Base-by-base conservation (phyloP, 2,797 vertebrate species). In the Poecilia gillii region DNA sequence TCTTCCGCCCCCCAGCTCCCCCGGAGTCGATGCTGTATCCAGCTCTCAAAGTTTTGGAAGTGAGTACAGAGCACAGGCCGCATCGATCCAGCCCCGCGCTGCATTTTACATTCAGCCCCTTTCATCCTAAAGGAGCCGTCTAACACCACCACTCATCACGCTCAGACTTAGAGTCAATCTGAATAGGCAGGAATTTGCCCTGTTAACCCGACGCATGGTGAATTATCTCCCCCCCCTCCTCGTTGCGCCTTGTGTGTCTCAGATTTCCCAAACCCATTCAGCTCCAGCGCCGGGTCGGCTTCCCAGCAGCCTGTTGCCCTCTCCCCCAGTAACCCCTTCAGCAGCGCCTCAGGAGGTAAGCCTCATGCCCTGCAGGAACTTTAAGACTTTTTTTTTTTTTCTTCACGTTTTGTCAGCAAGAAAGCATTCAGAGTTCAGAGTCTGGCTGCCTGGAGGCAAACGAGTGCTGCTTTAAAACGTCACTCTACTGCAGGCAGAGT, bases 291-390 rank as follows among this genome's bases (percentile, higher is more conserved):
- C 82, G 75, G 89, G 20, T 91, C 95, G 0, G 81, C 89, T 7
- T 83, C 95, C 83, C 96, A 96, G 87, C 93, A 91, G 86, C 91
- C 93, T 3, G 55, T 93, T 7, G 93, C 94, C 72, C 94, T 97
- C 86, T 96, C 97, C 89, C 96, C 96, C 83, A 97, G 97, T 87
- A 98, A 97, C 91, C 97, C 97, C 31, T 98, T 98, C 96, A 96
- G 96, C 92, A 94, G 94, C 87, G 85, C 95, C 77, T 90, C 93
- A 39, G 90, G 96, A 87, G 97, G 97, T 97, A 93, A 96, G 96
- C 84, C 68, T 78, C 79, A 3, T 53, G 68, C 46, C 72, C 25
- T 28, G 36, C 68, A 68, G 64, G 23, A 68, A 36, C 64, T 11
- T 41, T 68, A 5, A 68, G 33, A 18, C 23, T 9, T 41, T 23